A percentile compares a stretch with the other conserved stretches of the same genome.
Conservation (phyloP, 2,113 vertebrate species). For the Elephantulus edwardii region DNA sequence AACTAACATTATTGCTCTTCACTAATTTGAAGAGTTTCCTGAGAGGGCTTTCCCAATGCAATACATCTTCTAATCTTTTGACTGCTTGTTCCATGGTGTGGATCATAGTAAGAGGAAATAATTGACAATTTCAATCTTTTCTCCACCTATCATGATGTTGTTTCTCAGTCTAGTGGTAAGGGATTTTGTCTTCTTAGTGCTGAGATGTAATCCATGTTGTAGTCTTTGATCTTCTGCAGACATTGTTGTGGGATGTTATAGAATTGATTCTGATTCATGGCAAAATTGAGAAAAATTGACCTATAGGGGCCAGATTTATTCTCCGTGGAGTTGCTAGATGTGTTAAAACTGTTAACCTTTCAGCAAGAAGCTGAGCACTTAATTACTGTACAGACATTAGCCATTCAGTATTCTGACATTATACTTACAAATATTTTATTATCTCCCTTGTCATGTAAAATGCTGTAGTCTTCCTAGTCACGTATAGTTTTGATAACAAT, state of each 20-base stretch:
- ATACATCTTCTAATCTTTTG: too few species aligned
- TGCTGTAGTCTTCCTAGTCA: not conserved
- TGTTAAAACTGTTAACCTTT: not conserved
- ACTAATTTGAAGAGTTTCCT: too few species aligned
- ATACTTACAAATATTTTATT: not conserved
- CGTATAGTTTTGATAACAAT: not conserved
- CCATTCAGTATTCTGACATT: not conserved
- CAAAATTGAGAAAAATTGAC: not conserved
- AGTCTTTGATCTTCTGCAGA: constrained; percentile 4
- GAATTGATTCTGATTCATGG: not conserved
- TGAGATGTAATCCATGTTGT: too few species aligned
- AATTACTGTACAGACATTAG: not conserved
- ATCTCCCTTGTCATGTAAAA: not conserved
- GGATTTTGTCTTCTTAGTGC: too few species aligned
- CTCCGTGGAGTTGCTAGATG: not conserved
- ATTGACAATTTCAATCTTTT: too few species aligned
- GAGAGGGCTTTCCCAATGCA: too few species aligned
- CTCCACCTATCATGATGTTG: too few species aligned
- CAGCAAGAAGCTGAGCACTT: not conserved
- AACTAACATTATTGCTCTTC: too few species aligned
- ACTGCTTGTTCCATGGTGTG: too few species aligned
- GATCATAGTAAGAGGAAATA: too few species aligned
- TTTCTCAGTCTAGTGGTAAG: too few species aligned
- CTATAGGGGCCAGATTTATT: not conserved
- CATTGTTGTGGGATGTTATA: not conserved